Evolutionary conservation across 2,113 vertebrate genomes (phyloP), one percentile per base, ranked within the genome.

Genomic region (Nematolebias whitei): DNA sequence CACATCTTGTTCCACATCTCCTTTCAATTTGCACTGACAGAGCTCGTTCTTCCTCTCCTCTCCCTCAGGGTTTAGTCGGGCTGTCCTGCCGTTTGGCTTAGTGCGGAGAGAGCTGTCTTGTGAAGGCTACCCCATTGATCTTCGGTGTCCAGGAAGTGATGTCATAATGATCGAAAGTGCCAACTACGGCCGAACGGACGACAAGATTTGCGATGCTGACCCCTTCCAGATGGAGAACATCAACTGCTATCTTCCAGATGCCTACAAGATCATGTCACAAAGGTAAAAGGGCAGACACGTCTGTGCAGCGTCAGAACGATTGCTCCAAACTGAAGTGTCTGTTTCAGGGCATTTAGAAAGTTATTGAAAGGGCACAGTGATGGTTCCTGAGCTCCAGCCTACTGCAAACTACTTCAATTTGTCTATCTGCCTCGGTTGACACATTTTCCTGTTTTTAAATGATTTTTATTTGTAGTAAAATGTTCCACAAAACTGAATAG

Each of bases 211-310:
- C 74, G 98, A 99, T 45, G 98, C 98, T 32, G 98, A 99, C 90
- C 96, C 97, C 19, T 99, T 99, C 93, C 98, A 99, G 90, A 99
- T 99, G 98, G 97, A 99, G 89, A 99, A 99, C 83, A 94, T 96
- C 61, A 96, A 98, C 89, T 99, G 98, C 90, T 99, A 98, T 93
- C 98, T 99, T 87, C 96, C 98, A 80, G 97, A 99, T 3, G 98
- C 98, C 86, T 99, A 95, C 93, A 99, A 99, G 92, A 99, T 99
- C 82, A 99, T 98, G 96, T 98, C 98, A 78, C 96, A 99, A 90
- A 98, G 98, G 98, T 98, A 95, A 92, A 71, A 24, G 0, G 19
- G 11, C 0, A 40, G 12, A 57, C 44, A 39, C 41, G 19, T 67
- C 39, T 52, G 60, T 53, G 41, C 50, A 29, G 13, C 12, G 16